A percentile compares a stretch with the other conserved stretches of the same genome.
Evolutionary conservation across 2,888 invertebrate species (phyloP).

Genomic region (Clanis bilineata): DNA sequence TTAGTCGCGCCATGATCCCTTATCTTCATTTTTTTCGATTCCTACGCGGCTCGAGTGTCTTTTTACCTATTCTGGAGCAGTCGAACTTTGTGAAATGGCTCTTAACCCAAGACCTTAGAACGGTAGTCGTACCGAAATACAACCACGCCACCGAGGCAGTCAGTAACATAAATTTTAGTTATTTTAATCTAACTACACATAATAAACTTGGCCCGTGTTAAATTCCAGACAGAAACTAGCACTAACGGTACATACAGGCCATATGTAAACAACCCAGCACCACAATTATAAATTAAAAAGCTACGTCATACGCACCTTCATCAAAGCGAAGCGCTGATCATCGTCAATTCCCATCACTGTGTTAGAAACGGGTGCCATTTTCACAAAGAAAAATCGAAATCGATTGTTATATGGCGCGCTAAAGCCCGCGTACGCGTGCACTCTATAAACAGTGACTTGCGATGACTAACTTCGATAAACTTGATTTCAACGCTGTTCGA

Average conservation of each 20-base stretch:
- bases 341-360: conserved; percentile 84
- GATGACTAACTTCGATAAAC: conserved; percentile 25
- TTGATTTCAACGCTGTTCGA: background rate
- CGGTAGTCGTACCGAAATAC: too few species aligned
- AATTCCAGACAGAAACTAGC: background rate
- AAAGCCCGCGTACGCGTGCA: conserved; percentile 24
- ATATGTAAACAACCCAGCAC: conserved; percentile 12
- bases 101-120: too few species aligned
- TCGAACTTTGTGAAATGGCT: too few species aligned
- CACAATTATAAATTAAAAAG: background rate
- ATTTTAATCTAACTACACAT: too few species aligned
- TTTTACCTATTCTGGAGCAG: too few species aligned
- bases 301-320: conserved; percentile 84
- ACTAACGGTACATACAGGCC: background rate
- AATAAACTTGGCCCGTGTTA: background rate
- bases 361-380: conserved; percentile 71
- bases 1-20: too few species aligned
- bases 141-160: too few species aligned
- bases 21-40: too few species aligned
- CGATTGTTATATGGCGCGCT: conserved; percentile 17
- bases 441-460: conserved; percentile 32
- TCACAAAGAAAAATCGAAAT: conserved; percentile 29
- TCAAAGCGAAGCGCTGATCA: conserved; percentile 88
- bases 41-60: too few species aligned
- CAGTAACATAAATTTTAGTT: too few species aligned